These are phyloP conservation scores for Cirrhinus mrigala DNA, from an alignment of 2,797 vertebrate genomes.

Conservation along the genomic window DNA sequence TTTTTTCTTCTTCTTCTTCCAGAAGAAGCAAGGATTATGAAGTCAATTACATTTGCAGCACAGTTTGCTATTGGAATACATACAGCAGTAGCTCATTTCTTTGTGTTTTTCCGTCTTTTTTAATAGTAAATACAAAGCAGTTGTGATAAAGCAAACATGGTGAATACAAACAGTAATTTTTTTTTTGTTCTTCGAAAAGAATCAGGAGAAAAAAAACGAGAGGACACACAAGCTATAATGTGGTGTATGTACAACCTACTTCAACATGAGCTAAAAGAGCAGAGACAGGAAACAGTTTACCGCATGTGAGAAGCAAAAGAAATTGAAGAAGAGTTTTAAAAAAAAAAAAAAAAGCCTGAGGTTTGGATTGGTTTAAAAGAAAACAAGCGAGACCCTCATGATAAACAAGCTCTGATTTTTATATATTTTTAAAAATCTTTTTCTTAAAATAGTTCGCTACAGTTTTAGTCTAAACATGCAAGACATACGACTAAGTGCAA, in stretches of 20 bases:
- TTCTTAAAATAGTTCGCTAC: constrained; percentile 81
- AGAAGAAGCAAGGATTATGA: constrained; percentile 89
- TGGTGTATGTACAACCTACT: constrained; percentile 92
- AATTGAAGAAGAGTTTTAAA: constrained; percentile 74
- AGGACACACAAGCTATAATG: constrained; percentile 84
- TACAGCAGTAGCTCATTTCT: constrained; percentile 85
- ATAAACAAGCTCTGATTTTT: constrained; percentile 82
- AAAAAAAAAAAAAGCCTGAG: constrained; percentile 89
- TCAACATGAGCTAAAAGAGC: constrained; percentile 82
- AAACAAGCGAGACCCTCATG: constrained; percentile 83
- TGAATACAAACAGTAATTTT: constrained; percentile 82
- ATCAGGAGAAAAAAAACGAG: constrained; percentile 65
- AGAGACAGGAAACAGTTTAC: constrained; percentile 69
- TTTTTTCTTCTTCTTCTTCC: constrained; percentile 23
- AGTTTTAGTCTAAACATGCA: constrained; percentile 98
- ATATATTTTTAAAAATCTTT: constrained; percentile 68
- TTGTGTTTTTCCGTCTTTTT: constrained; percentile 73
- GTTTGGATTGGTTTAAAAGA: constrained; percentile 88
- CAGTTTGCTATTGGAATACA: constrained; percentile 93
- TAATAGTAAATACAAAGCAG: constrained; percentile 96
- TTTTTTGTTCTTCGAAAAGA: constrained; percentile 74
- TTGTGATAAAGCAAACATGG: constrained; percentile 87
- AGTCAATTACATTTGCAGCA: constrained; percentile 95
- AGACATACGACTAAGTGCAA: constrained; percentile 95
- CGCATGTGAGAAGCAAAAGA: constrained; percentile 30